Evolutionary conservation across 1,140 invertebrate genomes (phyloP), one percentile per base, ranked within the genome.

Genomic region (Vanessa tameamea): DNA sequence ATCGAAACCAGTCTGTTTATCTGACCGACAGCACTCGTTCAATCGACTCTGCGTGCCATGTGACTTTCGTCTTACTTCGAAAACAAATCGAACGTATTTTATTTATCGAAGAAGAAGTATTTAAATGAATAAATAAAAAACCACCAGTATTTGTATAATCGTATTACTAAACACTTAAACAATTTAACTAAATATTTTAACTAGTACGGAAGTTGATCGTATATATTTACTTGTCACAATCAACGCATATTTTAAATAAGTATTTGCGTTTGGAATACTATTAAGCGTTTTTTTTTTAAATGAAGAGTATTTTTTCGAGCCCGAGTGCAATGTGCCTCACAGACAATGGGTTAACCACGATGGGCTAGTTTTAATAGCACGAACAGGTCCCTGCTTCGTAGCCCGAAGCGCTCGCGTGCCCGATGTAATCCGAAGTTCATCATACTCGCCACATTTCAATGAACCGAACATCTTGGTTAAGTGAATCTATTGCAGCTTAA

Each of bases 1-100:
- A 92, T 84, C 82, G 77, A 82, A 92, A 92, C 90, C 90, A 85
- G 90, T 92, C 83, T 75, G 82, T 84, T 89, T 90, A 87, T 90
- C 86, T 87, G 78, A 77, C 78, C 79, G 79, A 79, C 82, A 78
- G 77, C 77, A 84, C 77, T 78, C 78, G 78, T 75, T 73, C 80
- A 66, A 70, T 66, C 78, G 81, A 79, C 75, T 75, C 75, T 69
- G 75, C 72, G 63, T 75, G 72, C 77, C 47, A 72, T 63, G 76
- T 73, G 64, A 57, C 53, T 48, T 65, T 57, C 50, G 48, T 65
- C 20, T 57, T 57, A 12, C 2, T 20, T 26, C 55, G 26, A 61
- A 59, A 15, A 61, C 57, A 61, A 37, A 37, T n/a, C 57, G 13
- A 61, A 14, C 57, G 20, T 15, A 15, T 61, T 57, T 57, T 57